Conservation (phyloP, 2,888 invertebrate genomes). For the Globia sparganii region DNA sequence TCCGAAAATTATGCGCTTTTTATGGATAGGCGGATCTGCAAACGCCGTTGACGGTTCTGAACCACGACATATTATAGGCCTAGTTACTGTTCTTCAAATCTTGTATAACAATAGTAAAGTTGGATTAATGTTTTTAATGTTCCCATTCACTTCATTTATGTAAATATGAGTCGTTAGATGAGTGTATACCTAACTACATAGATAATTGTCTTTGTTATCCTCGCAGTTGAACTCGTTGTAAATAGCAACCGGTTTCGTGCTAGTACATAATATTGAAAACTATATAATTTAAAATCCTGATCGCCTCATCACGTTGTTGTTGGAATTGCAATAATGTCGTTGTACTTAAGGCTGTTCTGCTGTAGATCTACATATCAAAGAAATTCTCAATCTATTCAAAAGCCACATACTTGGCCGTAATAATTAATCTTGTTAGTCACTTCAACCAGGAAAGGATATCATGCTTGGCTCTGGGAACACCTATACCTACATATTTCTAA, state of each 20-base stretch:
- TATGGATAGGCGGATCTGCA: background rate
- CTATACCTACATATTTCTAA: constrained; percentile 7
- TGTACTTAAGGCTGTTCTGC: constrained; percentile 19
- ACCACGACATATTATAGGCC: background rate
- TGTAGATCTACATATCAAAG: background rate
- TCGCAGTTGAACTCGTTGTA: constrained; percentile 68
- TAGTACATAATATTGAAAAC: constrained; percentile 42
- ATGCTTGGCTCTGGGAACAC: constrained; percentile 10
- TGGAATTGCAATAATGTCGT: constrained; percentile 26
- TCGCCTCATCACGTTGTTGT: constrained; percentile 30
- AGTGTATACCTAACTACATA: constrained; percentile 59
- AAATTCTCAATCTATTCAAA: background rate
- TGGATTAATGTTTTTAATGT: constrained; percentile 17
- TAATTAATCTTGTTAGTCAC: constrained; percentile 32
- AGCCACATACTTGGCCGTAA: background rate
- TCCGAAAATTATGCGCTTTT: background rate
- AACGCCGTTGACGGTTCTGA: background rate
- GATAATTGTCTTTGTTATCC: constrained; percentile 78
- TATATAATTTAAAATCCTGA: constrained; percentile 35
- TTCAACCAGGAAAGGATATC: constrained; percentile 31
- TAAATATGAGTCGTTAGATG: constrained; percentile 70
- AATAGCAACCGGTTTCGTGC: constrained; percentile 61
- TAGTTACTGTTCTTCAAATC: background rate
- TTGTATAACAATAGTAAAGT: constrained; percentile 7
- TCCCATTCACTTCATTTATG: constrained; percentile 44